These are phyloP conservation scores for Zingel zingel DNA, from an alignment of 2,113 vertebrate genomes.

Conservation along the genomic window DNA sequence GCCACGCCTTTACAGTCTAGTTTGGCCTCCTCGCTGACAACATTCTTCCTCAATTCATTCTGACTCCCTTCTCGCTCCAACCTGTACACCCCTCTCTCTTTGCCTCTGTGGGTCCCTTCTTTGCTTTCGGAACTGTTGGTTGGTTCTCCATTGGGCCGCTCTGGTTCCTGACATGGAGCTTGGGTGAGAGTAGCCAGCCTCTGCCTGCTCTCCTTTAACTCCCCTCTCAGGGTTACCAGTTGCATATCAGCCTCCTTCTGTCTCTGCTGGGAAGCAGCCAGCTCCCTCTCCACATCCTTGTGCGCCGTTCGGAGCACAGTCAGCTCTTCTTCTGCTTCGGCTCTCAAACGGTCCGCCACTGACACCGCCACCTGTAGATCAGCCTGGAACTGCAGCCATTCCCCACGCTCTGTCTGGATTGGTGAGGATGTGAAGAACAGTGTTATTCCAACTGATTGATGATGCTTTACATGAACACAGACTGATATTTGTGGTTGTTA, in stretches of 20 bases:
- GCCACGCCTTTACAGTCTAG: conserved; percentile 62
- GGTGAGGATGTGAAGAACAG: not conserved
- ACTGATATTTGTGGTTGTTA: not conserved
- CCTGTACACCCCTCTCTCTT: conserved; percentile 47
- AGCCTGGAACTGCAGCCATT: conserved; percentile 88
- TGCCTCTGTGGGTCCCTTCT: conserved; percentile 50
- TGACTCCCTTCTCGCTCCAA: conserved; percentile 38
- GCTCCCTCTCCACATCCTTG: conserved; percentile 74
- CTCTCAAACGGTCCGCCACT: conserved; percentile 85
- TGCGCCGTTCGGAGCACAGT: conserved; percentile 57
- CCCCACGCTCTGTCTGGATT: conserved; percentile 80
- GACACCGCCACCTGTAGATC: conserved; percentile 88
- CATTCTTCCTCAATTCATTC: conserved; percentile 50
- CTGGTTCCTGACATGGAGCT: conserved; percentile 38
- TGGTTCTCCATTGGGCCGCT: conserved; percentile 34
- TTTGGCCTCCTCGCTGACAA: conserved; percentile 35
- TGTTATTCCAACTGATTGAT: not conserved
- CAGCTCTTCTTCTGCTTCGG: conserved; percentile 85
- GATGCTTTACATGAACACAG: not conserved
- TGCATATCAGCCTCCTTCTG: conserved; percentile 77
- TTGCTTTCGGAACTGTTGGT: conserved; percentile 40
- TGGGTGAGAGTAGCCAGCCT: conserved; percentile 42
- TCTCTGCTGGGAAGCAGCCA: conserved; percentile 70
- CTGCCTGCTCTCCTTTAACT: conserved; percentile 76
- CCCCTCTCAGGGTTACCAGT: conserved; percentile 69